These are phyloP conservation scores for Dicyrtomina minuta DNA, from an alignment of 2,888 invertebrate species.

Conservation along the genomic window DNA sequence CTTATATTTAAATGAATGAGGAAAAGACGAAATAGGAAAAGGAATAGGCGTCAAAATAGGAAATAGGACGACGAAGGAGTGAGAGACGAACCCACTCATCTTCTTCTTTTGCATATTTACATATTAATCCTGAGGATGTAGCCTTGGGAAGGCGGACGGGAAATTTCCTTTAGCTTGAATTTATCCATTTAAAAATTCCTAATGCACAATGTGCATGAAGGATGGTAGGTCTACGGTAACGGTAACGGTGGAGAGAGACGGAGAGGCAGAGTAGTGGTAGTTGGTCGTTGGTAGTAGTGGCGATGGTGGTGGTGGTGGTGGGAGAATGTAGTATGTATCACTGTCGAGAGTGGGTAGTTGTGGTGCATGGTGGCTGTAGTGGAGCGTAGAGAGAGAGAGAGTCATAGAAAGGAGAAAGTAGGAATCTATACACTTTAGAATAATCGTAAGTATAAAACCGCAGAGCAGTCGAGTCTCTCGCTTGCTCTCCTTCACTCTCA, in stretches of 20 bases:
- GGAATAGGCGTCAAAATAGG: not conserved
- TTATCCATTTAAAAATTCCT: too few relatives aligned
- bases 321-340: not conserved
- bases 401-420: not conserved
- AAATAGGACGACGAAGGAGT: not conserved
- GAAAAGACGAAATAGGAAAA: not conserved
- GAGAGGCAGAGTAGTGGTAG: not conserved
- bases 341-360: not conserved
- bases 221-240: not conserved
- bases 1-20: slow-evolving; percentile 18
- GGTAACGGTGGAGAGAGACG: not conserved
- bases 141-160: not conserved
- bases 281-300: not conserved
- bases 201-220: slow-evolving; percentile 5
- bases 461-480: not conserved
- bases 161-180: too few relatives aligned
- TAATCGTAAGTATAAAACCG: not conserved
- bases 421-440: not conserved
- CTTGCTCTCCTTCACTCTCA: not conserved
- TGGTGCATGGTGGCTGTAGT: too few relatives aligned
- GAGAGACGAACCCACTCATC: not conserved
- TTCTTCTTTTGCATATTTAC: slow-evolving; percentile 20
- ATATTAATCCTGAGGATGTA: slow-evolving; percentile 18
- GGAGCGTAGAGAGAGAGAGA: not conserved
- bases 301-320: not conserved